Conservation (phyloP, 2,113 vertebrate species). For the Mungos mungo region DNA sequence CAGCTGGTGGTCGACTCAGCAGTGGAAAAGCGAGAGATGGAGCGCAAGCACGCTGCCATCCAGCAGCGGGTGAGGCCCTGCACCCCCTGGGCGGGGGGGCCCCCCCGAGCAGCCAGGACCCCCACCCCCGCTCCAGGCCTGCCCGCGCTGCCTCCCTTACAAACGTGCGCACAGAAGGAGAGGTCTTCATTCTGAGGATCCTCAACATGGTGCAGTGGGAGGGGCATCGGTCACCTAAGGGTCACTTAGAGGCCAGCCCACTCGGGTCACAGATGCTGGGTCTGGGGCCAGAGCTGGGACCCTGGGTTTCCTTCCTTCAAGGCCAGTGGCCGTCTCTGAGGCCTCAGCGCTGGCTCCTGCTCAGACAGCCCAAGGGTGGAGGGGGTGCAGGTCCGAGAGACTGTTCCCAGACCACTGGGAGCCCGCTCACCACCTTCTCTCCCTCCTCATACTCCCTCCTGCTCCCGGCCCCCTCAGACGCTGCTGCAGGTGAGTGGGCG, state of each 20-base stretch:
- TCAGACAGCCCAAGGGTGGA: not conserved
- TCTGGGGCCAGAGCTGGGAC: not conserved
- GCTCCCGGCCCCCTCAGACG: slow-evolving; percentile 81
- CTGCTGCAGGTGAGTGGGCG: slow-evolving; percentile 90
- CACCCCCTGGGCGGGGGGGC: too few species aligned
- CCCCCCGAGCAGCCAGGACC: not conserved
- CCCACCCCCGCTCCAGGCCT: not conserved
- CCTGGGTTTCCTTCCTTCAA: not conserved
- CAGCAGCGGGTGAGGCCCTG: slow-evolving; percentile 93
- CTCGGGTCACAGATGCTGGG: not conserved
- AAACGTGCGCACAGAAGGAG: not conserved
- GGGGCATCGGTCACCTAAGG: not conserved
- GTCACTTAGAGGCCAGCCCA: not conserved
- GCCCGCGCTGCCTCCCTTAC: not conserved
- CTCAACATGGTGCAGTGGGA: not conserved
- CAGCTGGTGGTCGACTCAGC: slow-evolving; percentile 98
- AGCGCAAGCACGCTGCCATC: slow-evolving; percentile 95
- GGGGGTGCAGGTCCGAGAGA: not conserved
- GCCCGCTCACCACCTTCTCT: slow-evolving; percentile 51
- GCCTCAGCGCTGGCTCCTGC: not conserved
- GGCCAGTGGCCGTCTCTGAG: not conserved
- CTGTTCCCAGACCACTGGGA: not conserved
- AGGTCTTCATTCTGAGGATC: not conserved
- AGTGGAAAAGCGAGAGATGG: slow-evolving; percentile 98
- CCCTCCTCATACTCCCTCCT: not conserved